Evolutionary conservation across 2,113 vertebrate species (phyloP).

Genomic region (Conger conger): DNA sequence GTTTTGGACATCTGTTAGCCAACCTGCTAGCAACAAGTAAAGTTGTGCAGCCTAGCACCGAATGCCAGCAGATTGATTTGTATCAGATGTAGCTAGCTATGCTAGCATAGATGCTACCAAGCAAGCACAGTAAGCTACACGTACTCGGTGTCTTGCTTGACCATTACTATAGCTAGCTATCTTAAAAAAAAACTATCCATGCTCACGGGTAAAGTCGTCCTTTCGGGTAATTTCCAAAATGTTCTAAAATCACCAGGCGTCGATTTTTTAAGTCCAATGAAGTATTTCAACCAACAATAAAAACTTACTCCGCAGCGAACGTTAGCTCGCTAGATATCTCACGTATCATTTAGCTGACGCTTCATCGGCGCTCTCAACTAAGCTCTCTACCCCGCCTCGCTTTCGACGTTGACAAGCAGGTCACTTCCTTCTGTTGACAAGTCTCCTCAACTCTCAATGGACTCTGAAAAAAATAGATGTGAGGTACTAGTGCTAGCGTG

Average conservation of each 20-base stretch:
- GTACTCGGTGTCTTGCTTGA: conserved; percentile 33
- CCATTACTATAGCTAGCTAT: not conserved
- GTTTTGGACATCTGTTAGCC: not conserved
- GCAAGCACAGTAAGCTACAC: not conserved
- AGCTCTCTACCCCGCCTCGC: conserved; percentile 18
- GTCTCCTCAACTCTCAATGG: not conserved
- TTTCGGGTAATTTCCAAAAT: conserved; percentile 11
- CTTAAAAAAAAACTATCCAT: too few relatives aligned
- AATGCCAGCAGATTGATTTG: not conserved
- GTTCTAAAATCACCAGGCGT: conserved; percentile 33
- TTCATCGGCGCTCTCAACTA: conserved; percentile 14
- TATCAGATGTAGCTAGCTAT: not conserved
- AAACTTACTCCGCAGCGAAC: conserved; percentile 44
- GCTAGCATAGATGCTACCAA: too few relatives aligned
- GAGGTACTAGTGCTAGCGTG: not conserved
- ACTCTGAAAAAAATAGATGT: not conserved
- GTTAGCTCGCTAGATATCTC: not conserved
- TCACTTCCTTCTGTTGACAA: conserved; percentile 43
- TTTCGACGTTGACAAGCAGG: conserved; percentile 38
- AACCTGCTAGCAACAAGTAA: not conserved
- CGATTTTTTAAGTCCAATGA: conserved; percentile 31
- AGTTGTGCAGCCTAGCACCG: not conserved
- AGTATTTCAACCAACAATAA: conserved; percentile 45
- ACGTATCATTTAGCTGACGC: not conserved
- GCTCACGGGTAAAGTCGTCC: conserved; percentile 36